A percentile compares a stretch with the other conserved stretches of the same genome.
Evolutionary conservation across 1,140 invertebrate genomes (phyloP).

Genomic region (Cotesia chilonis): DNA sequence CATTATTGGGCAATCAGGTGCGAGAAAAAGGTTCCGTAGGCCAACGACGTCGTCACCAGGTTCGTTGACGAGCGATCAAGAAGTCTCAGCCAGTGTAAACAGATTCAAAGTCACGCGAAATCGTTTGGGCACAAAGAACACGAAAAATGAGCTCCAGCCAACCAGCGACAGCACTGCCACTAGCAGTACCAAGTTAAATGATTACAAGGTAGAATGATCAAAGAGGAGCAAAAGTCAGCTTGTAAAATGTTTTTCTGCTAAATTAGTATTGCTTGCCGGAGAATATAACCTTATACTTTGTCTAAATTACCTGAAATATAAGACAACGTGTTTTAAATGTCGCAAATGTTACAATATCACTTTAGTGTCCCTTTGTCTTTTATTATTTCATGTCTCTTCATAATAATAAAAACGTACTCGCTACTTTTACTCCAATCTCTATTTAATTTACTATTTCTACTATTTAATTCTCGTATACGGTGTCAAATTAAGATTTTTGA

Average conservation of each 20-base stretch:
- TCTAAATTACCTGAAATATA: background rate
- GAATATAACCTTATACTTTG: background rate
- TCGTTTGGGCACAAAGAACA: conserved; percentile 66
- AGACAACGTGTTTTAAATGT: too few species aligned
- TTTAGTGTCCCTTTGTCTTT: background rate
- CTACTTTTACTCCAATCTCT: too few species aligned
- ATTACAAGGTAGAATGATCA: conserved; percentile 67
- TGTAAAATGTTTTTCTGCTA: conserved; percentile 9
- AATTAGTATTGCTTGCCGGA: background rate
- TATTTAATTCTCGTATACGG: too few species aligned
- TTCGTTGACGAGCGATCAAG: conserved; percentile 69
- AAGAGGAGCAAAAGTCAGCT: conserved; percentile 9
- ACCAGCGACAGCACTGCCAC: conserved; percentile 37
- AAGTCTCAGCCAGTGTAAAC: conserved; percentile 72
- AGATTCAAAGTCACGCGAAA: conserved; percentile 75
- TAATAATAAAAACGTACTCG: too few species aligned
- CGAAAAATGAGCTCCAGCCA: conserved; percentile 66
- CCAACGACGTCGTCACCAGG: conserved; percentile 60
- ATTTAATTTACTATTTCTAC: too few species aligned
- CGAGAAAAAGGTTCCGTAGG: conserved; percentile 66
- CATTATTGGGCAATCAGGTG: conserved; percentile 51
- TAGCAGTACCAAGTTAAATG: conserved; percentile 61
- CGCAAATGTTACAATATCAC: too few species aligned
- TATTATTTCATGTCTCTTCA: background rate
- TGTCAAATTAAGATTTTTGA: too few species aligned